phyloP scores from a whole-genome alignment of 2,113 vertebrate species.

The Aleadryas rufinucha region DNA sequence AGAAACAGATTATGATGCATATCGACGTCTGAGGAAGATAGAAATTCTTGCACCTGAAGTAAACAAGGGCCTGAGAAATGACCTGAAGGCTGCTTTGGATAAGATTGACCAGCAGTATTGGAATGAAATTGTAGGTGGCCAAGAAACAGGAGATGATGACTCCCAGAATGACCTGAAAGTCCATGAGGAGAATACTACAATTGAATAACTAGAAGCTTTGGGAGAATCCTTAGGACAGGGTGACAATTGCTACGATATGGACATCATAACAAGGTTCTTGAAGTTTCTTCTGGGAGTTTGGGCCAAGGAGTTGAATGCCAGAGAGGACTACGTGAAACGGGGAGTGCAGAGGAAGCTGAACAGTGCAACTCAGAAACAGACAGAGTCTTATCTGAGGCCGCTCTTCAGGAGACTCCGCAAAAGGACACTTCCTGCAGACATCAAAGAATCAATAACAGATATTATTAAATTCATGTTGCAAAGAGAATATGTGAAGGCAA shows the following conservation, averaged over 20 bases:
- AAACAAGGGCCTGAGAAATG: constrained; percentile 95
- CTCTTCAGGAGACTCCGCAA: constrained; percentile 92
- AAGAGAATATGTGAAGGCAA: constrained; percentile 94
- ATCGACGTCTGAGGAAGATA: constrained; percentile 91
- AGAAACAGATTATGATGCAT: constrained; percentile 92
- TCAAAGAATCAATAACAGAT: constrained; percentile 95
- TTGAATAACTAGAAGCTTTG: constrained; percentile 89
- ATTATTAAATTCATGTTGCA: constrained; percentile 95
- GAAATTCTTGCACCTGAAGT: constrained; percentile 96
- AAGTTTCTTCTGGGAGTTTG: constrained; percentile 95
- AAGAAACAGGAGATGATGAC: constrained; percentile 85
- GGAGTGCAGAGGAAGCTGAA: constrained; percentile 91
- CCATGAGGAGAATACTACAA: constrained; percentile 93
- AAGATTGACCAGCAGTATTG: constrained; percentile 94
- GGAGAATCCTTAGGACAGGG: constrained; percentile 86
- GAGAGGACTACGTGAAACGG: constrained; percentile 87
- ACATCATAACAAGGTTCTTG: constrained; percentile 91
- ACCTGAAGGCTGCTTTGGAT: constrained; percentile 93
- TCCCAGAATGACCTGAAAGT: constrained; percentile 92
- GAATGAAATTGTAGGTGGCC: constrained; percentile 90
- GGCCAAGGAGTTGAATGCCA: constrained; percentile 91
- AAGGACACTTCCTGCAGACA: constrained; percentile 90
- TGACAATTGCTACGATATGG: constrained; percentile 88
- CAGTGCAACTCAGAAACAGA: constrained; percentile 91
- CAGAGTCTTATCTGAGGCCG: constrained; percentile 87